Percentiles rank a stretch among this genome's conserved stretches.
Evolutionary conservation across 2,113 vertebrate genomes (phyloP).

Genomic region (Rhadina sibilatrix): DNA sequence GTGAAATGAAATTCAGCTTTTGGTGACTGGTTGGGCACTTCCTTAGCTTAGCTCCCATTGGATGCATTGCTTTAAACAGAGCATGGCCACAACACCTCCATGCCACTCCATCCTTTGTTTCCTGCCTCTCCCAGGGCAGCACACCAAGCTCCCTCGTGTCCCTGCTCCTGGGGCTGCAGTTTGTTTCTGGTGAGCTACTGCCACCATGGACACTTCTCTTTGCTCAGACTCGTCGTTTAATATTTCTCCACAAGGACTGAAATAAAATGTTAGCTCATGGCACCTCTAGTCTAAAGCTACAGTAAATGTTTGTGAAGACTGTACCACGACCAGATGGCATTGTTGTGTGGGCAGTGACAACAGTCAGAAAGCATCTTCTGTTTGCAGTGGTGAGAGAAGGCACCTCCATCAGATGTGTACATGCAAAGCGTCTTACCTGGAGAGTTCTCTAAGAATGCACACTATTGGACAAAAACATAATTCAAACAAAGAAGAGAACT

Average conservation of each 20-base stretch:
- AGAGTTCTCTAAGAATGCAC: not conserved
- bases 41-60: not conserved
- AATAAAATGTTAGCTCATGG: not conserved
- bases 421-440: not conserved
- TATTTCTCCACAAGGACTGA: not conserved
- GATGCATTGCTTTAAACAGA: not conserved
- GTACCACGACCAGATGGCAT: rapidly evolving
- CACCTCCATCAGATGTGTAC: not conserved
- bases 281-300: not conserved
- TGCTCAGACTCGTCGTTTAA: not conserved
- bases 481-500: not conserved
- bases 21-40: not conserved
- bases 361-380: not conserved
- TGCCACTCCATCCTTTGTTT: not conserved
- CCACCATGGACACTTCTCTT: not conserved
- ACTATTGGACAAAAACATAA: not conserved
- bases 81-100: not conserved
- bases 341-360: not conserved
- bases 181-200: not conserved
- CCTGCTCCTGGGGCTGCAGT: not conserved
- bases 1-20: not conserved
- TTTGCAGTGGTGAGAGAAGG: not conserved
- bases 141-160: too few species aligned
- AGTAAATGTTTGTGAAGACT: not conserved
- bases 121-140: not conserved